Conservation (phyloP, 2,888 invertebrate species). For the Leucophenga montana region DNA sequence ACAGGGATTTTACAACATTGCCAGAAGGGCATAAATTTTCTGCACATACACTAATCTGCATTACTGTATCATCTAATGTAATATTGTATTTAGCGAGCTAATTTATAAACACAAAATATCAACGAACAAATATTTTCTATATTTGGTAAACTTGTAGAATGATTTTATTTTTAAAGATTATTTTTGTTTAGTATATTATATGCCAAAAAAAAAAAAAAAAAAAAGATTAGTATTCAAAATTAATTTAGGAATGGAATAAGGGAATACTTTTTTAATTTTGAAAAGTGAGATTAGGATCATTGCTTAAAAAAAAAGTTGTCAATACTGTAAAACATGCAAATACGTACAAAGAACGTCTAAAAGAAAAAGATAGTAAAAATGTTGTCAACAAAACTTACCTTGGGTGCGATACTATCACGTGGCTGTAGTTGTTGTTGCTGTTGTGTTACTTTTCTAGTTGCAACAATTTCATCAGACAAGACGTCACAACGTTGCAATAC, state of each 20-base stretch:
- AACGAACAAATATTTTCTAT: neutral
- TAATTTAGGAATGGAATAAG: neutral
- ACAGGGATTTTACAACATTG: too few relatives aligned
- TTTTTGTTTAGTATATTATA: too few relatives aligned
- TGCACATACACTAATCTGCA: too few relatives aligned
- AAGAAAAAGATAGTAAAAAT: neutral
- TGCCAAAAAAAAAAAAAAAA: neutral
- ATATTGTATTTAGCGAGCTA: too few relatives aligned
- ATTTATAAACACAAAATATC: too few relatives aligned
- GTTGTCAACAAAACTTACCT: constrained; percentile 52
- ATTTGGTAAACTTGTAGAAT: constrained; percentile 22
- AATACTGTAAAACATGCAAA: constrained; percentile 62
- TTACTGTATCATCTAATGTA: too few relatives aligned
- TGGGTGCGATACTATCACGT: constrained; percentile 66
- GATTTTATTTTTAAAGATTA: neutral
- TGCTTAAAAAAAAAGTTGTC: constrained; percentile 51
- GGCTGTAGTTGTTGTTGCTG: constrained; percentile 41
- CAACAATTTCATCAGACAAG: constrained; percentile 50
- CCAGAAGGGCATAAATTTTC: too few relatives aligned
- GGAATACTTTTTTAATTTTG: constrained; percentile 21
- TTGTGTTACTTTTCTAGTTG: constrained; percentile 38
- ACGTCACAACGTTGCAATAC: constrained; percentile 53
- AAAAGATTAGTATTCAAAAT: neutral
- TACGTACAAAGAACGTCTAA: constrained; percentile 24
- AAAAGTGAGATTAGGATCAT: neutral